These are phyloP conservation scores for Anoplopoma fimbria DNA, from an alignment of 2,113 vertebrate species.

Conservation along the genomic window DNA sequence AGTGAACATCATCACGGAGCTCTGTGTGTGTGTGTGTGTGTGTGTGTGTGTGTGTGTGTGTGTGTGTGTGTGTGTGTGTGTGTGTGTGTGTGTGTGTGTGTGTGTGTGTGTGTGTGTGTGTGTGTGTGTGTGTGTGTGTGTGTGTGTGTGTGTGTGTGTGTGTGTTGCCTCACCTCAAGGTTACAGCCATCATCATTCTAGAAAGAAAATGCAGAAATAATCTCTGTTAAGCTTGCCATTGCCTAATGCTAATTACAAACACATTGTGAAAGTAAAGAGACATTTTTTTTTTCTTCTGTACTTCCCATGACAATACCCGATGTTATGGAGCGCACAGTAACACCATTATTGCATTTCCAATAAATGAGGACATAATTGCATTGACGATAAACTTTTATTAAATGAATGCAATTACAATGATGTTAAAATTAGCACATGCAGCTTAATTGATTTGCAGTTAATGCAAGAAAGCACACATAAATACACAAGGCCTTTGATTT, in stretches of 20 bases:
- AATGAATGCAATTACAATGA: slow-evolving; percentile 52
- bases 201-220: slow-evolving; percentile 21
- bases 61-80: slow-evolving; percentile 1
- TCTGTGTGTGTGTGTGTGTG: background rate
- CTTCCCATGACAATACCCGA: slow-evolving; percentile 48
- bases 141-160: background rate
- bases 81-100: slow-evolving; percentile 2
- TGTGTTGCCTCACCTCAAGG: slow-evolving; percentile 37
- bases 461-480: slow-evolving; percentile 43
- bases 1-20: slow-evolving; percentile 22
- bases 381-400: slow-evolving; percentile 63
- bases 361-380: slow-evolving; percentile 56
- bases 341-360: slow-evolving; percentile 56
- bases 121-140: background rate
- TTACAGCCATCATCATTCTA: slow-evolving; percentile 29
- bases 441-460: slow-evolving; percentile 53
- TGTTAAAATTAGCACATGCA: slow-evolving; percentile 42
- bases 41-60: slow-evolving; percentile 8
- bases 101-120: background rate
- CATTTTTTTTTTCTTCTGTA: slow-evolving; percentile 28
- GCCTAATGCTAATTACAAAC: slow-evolving; percentile 47
- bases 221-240: slow-evolving; percentile 29
- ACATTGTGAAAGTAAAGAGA: slow-evolving; percentile 39
- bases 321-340: slow-evolving; percentile 46
- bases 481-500: slow-evolving; percentile 43